Conservation (phyloP, 2,113 vertebrate genomes). For the Piaya cayana region DNA sequence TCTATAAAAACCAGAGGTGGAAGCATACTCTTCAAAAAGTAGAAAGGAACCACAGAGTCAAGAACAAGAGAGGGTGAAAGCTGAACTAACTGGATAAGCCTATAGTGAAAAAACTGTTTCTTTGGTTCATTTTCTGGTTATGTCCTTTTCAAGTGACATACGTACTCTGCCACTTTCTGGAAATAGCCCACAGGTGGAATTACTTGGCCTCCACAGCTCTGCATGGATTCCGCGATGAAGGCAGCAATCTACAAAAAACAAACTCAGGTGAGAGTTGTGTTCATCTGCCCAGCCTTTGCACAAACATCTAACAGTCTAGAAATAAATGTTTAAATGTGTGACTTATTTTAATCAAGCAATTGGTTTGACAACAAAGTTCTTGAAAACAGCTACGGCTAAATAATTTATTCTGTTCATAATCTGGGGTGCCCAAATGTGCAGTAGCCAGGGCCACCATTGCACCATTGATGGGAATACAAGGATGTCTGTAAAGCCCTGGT, state of each 20-base stretch:
- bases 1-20: background rate
- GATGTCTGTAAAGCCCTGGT: background rate
- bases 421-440: slow-evolving; percentile 59
- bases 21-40: background rate
- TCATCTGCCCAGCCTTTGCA: background rate
- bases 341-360: background rate
- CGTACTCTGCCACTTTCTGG: slow-evolving; percentile 97
- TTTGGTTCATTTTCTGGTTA: background rate
- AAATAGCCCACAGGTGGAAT: slow-evolving; percentile 95
- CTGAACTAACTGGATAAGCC: background rate
- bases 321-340: background rate
- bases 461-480: background rate
- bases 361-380: background rate
- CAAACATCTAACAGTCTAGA: slow-evolving; percentile 34
- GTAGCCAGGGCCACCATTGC: slow-evolving; percentile 19
- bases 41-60: background rate
- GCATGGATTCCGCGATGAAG: slow-evolving; percentile 97
- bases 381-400: slow-evolving; percentile 21
- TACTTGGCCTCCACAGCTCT: slow-evolving; percentile 97
- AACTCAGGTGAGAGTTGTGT: slow-evolving; percentile 64
- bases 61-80: background rate
- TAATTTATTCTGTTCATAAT: background rate
- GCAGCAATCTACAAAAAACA: slow-evolving; percentile 91
- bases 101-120: background rate
- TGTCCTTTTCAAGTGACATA: slow-evolving; percentile 62